A percentile compares a stretch with the other conserved stretches of the same genome.
Evolutionary conservation across 2,113 vertebrate species (phyloP).

Genomic region (Semicossyphus pulcher): DNA sequence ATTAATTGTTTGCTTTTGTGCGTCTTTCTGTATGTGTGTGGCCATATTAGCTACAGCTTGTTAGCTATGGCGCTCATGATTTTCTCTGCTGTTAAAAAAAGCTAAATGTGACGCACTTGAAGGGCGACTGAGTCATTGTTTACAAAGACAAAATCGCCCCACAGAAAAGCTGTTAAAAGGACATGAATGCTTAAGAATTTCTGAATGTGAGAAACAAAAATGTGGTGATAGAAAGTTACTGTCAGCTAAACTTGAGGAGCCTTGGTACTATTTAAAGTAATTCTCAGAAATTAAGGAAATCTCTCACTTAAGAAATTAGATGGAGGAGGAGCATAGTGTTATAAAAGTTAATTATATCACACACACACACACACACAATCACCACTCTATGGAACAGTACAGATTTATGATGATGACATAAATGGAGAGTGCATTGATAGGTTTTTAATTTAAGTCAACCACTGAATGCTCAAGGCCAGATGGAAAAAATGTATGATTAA

Average conservation of each 20-base stretch:
- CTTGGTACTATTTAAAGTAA: not conserved
- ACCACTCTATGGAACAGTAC: not conserved
- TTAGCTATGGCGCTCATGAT: constrained; percentile 21
- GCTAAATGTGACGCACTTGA: constrained; percentile 7
- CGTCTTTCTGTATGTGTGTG: not conserved
- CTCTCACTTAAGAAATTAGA: constrained; percentile 10
- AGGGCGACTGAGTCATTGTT: not conserved
- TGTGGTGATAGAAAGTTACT: not conserved
- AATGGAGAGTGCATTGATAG: not conserved
- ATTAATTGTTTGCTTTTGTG: not conserved
- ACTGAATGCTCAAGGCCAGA: not conserved
- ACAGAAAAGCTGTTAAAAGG: too few relatives aligned
- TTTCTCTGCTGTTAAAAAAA: constrained; percentile 15
- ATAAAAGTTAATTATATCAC: not conserved
- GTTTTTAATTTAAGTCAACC: not conserved
- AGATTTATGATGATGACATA: not conserved
- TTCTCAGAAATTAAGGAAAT: not conserved
- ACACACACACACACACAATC: not conserved
- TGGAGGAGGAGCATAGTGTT: not conserved
- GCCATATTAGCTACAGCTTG: constrained; percentile 9
- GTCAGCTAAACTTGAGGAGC: not conserved
- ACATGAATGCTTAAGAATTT: too few relatives aligned
- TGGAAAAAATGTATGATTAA: not conserved
- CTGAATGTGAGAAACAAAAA: not conserved
- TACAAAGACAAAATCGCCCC: not conserved